Base-by-base conservation (phyloP, 2,113 vertebrate species). In the Austrofundulus limnaeus region DNA sequence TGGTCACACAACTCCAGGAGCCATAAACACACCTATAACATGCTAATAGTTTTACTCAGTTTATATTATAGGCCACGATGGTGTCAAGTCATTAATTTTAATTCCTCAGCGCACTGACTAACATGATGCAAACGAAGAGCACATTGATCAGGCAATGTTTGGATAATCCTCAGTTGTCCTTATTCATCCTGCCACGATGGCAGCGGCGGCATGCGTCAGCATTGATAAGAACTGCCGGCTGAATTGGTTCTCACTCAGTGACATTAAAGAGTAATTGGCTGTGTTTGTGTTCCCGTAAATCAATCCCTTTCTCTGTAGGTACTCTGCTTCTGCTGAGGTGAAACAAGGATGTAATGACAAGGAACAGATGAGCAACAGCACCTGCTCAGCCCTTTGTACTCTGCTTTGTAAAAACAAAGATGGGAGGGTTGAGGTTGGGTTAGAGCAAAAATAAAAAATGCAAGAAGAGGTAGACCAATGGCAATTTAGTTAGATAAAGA, bases 191-290 rank as follows among this genome's bases (percentile, higher is more conserved):
- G 52, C 10, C 2, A 60, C 48, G 65, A 75, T 61, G 47, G 62
- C 60, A 53, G 73, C 49, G 17, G 69, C 2, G 2, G 50, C 11
- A 24, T 23, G 23, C 3, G 1, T 45, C 69, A 60, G 68, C 55
- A 16, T 9, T 37, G 48, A 52, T 0, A 10, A 49, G 38, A 2
- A 47, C 69, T 37, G 28, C 68, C 4, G 48, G 62, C 64, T 74
- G 70, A 78, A 85, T 86, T 79, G 80, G 50, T 72, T 71, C 72
- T 83, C 79, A 66, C 64, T 83, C 72, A 60, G 75, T 62, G 47
- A 61, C 81, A 80, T 85, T 80, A 75, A 75, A 81, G 68, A 84
- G 57, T 85, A 85, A 88, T 84, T 83, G 88, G 65, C 54, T 70
- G 65, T 67, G 75, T 87, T 86, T 85, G 81, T 80, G 46, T 63